Percentiles rank a stretch among this genome's conserved stretches.
Conservation (phyloP, 2,888 invertebrate genomes). For the Glaucopsyche alexis region DNA sequence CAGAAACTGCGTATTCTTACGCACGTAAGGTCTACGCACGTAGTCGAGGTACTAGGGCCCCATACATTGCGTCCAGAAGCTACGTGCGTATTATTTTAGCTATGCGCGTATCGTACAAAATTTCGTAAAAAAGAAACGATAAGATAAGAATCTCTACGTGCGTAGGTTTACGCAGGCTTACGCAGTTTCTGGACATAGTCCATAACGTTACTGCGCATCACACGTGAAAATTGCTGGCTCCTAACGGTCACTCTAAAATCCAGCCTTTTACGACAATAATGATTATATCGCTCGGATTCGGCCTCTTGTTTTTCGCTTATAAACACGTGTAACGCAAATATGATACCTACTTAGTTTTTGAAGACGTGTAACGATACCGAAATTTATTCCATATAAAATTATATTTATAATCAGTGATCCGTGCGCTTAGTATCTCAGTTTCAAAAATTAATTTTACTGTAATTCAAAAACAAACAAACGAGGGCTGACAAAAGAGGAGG, state of each 20-base stretch:
- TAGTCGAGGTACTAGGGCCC: too few relatives aligned
- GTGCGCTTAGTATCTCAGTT: neutral
- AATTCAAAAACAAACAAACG: neutral
- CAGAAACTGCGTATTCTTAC: too few relatives aligned
- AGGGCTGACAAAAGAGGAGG: neutral
- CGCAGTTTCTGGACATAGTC: too few relatives aligned
- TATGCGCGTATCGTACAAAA: too few relatives aligned
- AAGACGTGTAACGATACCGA: neutral
- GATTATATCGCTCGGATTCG: slow-evolving; percentile 71
- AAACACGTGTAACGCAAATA: slow-evolving; percentile 41
- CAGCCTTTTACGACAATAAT: slow-evolving; percentile 74
- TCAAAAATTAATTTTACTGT: neutral
- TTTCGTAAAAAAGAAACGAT: too few relatives aligned
- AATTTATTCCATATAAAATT: neutral
- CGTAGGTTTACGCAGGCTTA: too few relatives aligned
- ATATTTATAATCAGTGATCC: neutral
- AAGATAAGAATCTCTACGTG: too few relatives aligned
- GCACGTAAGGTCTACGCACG: too few relatives aligned
- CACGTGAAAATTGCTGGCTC: slow-evolving; percentile 68
- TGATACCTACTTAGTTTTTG: slow-evolving; percentile 34
- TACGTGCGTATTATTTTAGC: too few relatives aligned
- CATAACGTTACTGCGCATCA: slow-evolving; percentile 78
- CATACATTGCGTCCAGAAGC: too few relatives aligned
- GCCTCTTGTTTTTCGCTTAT: slow-evolving; percentile 57
- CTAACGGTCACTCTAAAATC: slow-evolving; percentile 69